Percentiles rank a stretch among this genome's conserved stretches.
These are phyloP conservation scores for Diarsia dahlii DNA, from an alignment of 2,888 invertebrate genomes.

Conservation along the genomic window DNA sequence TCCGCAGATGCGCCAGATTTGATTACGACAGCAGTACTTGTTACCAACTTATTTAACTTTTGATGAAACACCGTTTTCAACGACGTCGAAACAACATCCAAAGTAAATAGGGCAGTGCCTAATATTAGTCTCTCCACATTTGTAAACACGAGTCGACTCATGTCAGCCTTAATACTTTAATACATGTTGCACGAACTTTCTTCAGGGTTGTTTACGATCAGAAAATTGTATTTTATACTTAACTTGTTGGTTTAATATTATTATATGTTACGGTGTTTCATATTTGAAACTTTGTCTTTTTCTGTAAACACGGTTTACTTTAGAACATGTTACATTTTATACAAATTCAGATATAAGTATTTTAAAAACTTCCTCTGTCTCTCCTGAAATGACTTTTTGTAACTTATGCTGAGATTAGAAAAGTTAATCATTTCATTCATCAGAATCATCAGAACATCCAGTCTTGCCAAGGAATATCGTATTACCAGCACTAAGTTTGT, in stretches of 20 bases:
- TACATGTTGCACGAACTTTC: constrained; percentile 47
- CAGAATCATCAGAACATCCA: not conserved
- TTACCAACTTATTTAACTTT: constrained; percentile 18
- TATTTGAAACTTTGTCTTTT: constrained; percentile 27
- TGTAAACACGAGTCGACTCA: constrained; percentile 36
- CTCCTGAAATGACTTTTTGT: not conserved
- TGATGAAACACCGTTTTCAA: constrained; percentile 14
- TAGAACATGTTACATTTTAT: not conserved
- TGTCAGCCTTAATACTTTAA: constrained; percentile 50
- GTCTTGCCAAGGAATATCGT: too few relatives aligned
- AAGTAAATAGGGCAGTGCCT: constrained; percentile 30
- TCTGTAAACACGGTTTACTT: not conserved
- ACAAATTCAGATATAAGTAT: not conserved
- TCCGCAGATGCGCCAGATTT: not conserved
- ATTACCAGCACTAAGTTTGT: too few relatives aligned
- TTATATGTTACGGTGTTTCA: not conserved
- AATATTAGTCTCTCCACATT: constrained; percentile 42
- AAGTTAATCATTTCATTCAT: not conserved
- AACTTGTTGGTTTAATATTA: constrained; percentile 11
- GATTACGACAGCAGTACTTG: not conserved
- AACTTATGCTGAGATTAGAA: too few relatives aligned
- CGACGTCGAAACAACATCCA: constrained; percentile 26
- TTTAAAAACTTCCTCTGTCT: not conserved
- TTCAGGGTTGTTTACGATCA: constrained; percentile 39
- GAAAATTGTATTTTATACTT: constrained; percentile 27